These are phyloP conservation scores for Drosophila falleni DNA, from an alignment of 2,888 invertebrate genomes.

Conservation along the genomic window DNA sequence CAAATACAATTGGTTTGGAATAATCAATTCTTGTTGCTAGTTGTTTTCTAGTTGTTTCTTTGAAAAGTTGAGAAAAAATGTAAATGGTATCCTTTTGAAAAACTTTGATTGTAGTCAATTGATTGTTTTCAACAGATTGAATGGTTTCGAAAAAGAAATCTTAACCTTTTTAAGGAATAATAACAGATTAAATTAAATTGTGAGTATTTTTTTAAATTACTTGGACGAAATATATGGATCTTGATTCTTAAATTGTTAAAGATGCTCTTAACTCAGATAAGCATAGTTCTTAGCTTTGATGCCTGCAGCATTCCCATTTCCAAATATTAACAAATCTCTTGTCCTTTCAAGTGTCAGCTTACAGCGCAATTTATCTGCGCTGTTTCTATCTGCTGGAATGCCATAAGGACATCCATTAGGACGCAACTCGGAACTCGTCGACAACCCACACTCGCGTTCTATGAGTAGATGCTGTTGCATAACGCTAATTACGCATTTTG, in stretches of 20 bases:
- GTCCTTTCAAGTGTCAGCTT: constrained; percentile 2
- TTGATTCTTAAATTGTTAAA: not conserved
- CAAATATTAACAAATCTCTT: not conserved
- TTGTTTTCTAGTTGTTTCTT: constrained; percentile 3
- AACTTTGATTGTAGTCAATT: constrained; percentile 3
- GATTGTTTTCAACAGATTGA: constrained; percentile 6
- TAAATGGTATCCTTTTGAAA: constrained; percentile 1
- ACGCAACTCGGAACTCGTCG: constrained; percentile 7
- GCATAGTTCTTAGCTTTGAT: not conserved
- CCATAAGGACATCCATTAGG: constrained; percentile 54
- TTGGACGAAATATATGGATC: not conserved
- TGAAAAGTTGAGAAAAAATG: not conserved
- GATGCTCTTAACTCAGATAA: not conserved
- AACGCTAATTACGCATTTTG: constrained; percentile 80
- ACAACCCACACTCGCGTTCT: constrained; percentile 12
- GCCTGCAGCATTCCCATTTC: not conserved
- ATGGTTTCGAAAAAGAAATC: not conserved
- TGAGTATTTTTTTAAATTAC: not conserved
- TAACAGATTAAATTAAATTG: not conserved
- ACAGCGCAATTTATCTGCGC: constrained; percentile 17
- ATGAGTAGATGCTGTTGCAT: constrained; percentile 58
- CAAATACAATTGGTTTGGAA: constrained; percentile 19
- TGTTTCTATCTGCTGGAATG: constrained; percentile 25
- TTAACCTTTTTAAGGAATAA: not conserved
- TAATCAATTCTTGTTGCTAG: not conserved